Conservation (phyloP, 2,888 invertebrate species). For the Drosophila ezoana region DNA sequence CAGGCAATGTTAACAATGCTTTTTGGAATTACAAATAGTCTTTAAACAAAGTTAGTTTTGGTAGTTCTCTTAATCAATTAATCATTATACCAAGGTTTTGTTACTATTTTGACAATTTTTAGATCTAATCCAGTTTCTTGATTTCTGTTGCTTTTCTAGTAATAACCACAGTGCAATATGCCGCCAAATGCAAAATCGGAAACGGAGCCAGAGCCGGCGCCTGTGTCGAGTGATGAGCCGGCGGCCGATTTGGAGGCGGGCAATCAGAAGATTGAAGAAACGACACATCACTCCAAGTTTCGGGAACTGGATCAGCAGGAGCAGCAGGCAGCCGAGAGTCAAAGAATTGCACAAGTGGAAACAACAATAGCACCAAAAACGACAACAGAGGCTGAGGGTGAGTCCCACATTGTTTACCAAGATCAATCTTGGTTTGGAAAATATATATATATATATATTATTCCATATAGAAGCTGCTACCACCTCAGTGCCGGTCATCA, state of each 20-base stretch:
- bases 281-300: conserved; percentile 79
- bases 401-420: not conserved
- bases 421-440: not conserved
- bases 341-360: conserved; percentile 78
- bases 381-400: conserved; percentile 81
- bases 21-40: no score
- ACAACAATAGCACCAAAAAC: conserved; percentile 75
- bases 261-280: conserved; percentile 78
- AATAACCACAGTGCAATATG: conserved; percentile 77
- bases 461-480: conserved; percentile 65
- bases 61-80: no score
- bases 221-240: conserved; percentile 66
- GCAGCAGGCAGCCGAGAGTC: conserved; percentile 69
- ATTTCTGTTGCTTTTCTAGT: conserved; percentile 29
- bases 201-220: conserved; percentile 76
- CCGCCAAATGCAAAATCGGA: conserved; percentile 82
- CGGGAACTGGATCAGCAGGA: conserved; percentile 73
- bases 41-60: no score
- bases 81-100: no score
- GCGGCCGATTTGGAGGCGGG: conserved; percentile 70
- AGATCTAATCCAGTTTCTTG: no score
- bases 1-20: no score
- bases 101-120: no score
- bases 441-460: not conserved
- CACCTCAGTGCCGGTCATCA: conserved; percentile 78